phyloP scores from a whole-genome alignment of 2,797 vertebrate genomes.

The Megalops cyprinoides region DNA sequence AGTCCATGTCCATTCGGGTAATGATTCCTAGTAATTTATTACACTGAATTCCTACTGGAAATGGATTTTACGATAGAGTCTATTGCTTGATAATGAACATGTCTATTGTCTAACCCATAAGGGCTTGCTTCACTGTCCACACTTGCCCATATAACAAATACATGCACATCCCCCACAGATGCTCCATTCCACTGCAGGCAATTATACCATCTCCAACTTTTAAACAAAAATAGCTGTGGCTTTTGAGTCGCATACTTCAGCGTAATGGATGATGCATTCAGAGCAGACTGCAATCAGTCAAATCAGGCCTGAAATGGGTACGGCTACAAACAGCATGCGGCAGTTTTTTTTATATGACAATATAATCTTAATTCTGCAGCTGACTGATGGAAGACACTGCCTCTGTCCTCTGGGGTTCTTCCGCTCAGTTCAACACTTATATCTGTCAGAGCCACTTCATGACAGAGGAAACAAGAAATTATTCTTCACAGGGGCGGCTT shows the following conservation, averaged over 20 bases:
- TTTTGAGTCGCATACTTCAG: slow-evolving; percentile 19
- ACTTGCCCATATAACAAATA: too few species aligned
- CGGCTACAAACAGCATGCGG: slow-evolving; percentile 34
- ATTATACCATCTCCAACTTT: slow-evolving; percentile 8
- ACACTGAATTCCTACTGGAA: too few species aligned
- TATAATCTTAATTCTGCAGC: slow-evolving; percentile 32
- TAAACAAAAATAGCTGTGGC: slow-evolving; percentile 22
- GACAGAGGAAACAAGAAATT: slow-evolving; percentile 5
- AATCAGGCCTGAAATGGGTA: slow-evolving; percentile 32
- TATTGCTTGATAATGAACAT: too few species aligned
- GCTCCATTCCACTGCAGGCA: not conserved
- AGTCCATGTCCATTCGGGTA: too few species aligned
- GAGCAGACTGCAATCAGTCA: slow-evolving; percentile 32
- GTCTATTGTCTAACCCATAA: too few species aligned
- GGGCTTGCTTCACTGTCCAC: too few species aligned
- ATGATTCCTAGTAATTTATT: too few species aligned
- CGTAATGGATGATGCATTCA: slow-evolving; percentile 24
- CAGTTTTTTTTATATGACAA: slow-evolving; percentile 27
- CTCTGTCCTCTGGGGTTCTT: not conserved
- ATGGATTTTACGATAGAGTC: too few species aligned
- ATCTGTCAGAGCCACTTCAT: slow-evolving; percentile 13
- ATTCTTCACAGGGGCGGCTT: slow-evolving; percentile 32
- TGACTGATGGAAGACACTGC: slow-evolving; percentile 32
- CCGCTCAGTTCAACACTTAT: not conserved
- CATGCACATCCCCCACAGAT: not conserved